Evolutionary conservation across 2,888 invertebrate species (phyloP).

Genomic region (Operophtera brumata): DNA sequence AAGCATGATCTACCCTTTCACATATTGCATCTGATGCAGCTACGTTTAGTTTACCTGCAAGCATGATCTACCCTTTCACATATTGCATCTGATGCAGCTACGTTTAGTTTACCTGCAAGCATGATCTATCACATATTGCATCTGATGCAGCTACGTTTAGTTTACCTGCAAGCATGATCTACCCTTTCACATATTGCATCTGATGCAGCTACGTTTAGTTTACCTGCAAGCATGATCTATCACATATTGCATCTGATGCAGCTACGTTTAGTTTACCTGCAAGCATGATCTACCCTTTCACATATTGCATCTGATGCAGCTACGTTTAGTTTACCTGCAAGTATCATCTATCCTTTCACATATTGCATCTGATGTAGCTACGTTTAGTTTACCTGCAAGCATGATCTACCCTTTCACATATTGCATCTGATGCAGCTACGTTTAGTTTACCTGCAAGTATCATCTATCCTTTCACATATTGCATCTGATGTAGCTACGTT

Average conservation of each 20-base stretch:
- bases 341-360: constrained; percentile 77
- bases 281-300: constrained; percentile 74
- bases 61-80: constrained; percentile 77
- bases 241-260: constrained; percentile 78
- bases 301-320: constrained; percentile 78
- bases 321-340: constrained; percentile 67
- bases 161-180: constrained; percentile 71
- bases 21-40: constrained; percentile 78
- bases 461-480: constrained; percentile 76
- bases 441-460: constrained; percentile 71
- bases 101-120: constrained; percentile 69
- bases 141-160: constrained; percentile 73
- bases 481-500: constrained; percentile 77
- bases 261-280: constrained; percentile 70
- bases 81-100: constrained; percentile 75
- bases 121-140: constrained; percentile 77
- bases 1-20: constrained; percentile 74
- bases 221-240: constrained; percentile 75
- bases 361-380: constrained; percentile 75
- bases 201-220: constrained; percentile 69
- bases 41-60: constrained; percentile 67
- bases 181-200: constrained; percentile 79
- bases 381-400: constrained; percentile 69
- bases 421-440: constrained; percentile 74
- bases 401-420: constrained; percentile 77